phyloP scores from a whole-genome alignment of 2,113 vertebrate species.

The Etheostoma cragini region DNA sequence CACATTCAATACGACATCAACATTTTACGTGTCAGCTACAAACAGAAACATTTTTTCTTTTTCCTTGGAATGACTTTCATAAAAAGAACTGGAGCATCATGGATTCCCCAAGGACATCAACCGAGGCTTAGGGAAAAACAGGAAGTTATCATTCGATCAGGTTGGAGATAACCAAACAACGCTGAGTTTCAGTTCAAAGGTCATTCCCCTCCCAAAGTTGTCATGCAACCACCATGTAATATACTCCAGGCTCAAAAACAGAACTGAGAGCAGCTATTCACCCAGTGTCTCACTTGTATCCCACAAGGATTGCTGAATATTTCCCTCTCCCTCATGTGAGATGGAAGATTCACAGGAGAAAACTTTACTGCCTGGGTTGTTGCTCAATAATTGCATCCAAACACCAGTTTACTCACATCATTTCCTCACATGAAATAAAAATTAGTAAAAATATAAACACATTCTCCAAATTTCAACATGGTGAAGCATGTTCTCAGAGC shows the following conservation, averaged over 20 bases:
- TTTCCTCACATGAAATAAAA: conserved; percentile 14
- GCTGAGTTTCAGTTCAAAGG: conserved; percentile 37
- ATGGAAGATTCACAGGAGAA: not conserved
- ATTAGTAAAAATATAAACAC: conserved; percentile 40
- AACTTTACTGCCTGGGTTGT: conserved; percentile 1
- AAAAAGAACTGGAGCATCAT: conserved; percentile 61
- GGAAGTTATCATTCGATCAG: conserved; percentile 66
- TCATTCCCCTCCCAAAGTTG: conserved; percentile 15
- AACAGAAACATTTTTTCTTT: conserved; percentile 23
- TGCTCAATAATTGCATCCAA: conserved; percentile 41
- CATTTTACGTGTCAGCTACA: conserved; percentile 11
- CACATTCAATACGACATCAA: not conserved
- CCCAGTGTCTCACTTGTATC: conserved; percentile 22
- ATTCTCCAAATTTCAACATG: conserved; percentile 63
- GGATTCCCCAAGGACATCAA: conserved; percentile 54
- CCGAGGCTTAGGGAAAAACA: conserved; percentile 60
- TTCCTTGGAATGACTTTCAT: conserved; percentile 69
- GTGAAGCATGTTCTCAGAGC: conserved; percentile 42
- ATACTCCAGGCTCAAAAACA: conserved; percentile 29
- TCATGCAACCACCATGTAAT: conserved; percentile 37
- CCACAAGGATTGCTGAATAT: conserved; percentile 18
- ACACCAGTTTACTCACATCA: conserved; percentile 54
- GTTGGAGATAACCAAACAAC: conserved; percentile 43
- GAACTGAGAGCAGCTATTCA: conserved; percentile 32
- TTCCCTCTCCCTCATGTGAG: conserved; percentile 19